These are phyloP conservation scores for Calycopis cecrops DNA, from an alignment of 1,140 invertebrate genomes.

Conservation along the genomic window DNA sequence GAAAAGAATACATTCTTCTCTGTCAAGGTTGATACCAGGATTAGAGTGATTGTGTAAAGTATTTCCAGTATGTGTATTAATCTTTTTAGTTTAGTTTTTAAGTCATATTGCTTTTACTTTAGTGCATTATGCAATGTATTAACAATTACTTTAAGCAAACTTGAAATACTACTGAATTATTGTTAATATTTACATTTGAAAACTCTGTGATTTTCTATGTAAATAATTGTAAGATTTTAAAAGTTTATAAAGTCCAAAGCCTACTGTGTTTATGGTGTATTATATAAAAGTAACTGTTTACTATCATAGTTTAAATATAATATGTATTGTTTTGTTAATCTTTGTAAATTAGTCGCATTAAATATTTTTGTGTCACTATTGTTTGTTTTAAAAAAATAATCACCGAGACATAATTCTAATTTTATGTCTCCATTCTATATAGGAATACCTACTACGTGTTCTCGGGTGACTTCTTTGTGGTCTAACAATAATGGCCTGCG, in stretches of 20 bases:
- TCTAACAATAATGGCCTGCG: too few relatives aligned
- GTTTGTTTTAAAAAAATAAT: not conserved
- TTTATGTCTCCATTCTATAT: too few relatives aligned
- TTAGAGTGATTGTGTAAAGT: not conserved
- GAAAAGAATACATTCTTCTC: too few relatives aligned
- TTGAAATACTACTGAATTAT: not conserved
- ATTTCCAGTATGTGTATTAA: not conserved
- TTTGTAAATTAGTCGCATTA: slow-evolving; percentile 12
- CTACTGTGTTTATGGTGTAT: slow-evolving; percentile 19
- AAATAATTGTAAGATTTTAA: slow-evolving; percentile 17
- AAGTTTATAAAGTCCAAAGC: slow-evolving; percentile 30
- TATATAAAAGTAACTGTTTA: slow-evolving; percentile 22
- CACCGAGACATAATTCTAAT: too few relatives aligned
- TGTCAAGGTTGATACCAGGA: too few relatives aligned
- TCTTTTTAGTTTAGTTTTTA: slow-evolving; percentile 6
- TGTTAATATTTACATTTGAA: slow-evolving; percentile 11
- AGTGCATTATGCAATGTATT: not conserved
- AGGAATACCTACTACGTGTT: too few relatives aligned
- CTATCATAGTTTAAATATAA: slow-evolving; percentile 22
- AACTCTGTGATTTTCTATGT: slow-evolving; percentile 26
- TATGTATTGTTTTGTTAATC: slow-evolving; percentile 33
- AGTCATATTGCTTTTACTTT: slow-evolving; percentile 3
- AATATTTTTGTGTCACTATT: slow-evolving; percentile 11
- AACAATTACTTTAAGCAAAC: not conserved
- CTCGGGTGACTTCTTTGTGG: too few relatives aligned